Base-by-base conservation (phyloP, 2,888 invertebrate species). In the Alitta virens region DNA sequence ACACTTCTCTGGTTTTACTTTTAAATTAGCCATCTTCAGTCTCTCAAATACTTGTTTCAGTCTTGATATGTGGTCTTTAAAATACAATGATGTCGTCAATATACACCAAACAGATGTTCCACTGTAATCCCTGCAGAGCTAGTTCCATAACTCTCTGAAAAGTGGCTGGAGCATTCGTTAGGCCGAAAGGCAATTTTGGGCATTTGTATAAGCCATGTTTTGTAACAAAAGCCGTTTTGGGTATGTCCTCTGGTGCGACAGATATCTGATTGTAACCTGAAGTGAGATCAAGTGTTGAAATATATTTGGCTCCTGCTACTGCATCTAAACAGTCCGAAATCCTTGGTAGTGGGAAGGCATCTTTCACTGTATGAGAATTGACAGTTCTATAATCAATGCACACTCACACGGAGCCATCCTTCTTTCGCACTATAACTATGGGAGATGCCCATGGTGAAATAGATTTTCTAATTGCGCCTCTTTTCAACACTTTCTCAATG, bases 51-150 rank as follows among this genome's bases (percentile, higher is more conserved):
- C 69, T 43, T 60, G 25, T n/a, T 16, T 24, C 2, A 72, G 33
- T 2, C 60, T 27, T 0, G 18, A 25, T 21, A 46, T 23, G 49
- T 72, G 69, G 9, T 65, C 1, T 0, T 69, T 57, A 56, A 21
- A 52, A 51, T 9, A 72, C 61, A n/a, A 69, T 38, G 7, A 69
- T 42, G 27, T 72, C 69, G 54, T 69, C 69, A 9, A 67, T 23
- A 46, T 68, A 66, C 12, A 26, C 27, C n/a, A 49, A 33, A 33
- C 55, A 54, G 16, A n/a, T 16, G 16, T 2, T n/a, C 38, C 59
- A 46, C 24, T 58, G 33, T 7, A 58, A 38, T 9, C 49, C 59
- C 9, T 50, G 23, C 14, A 58, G 18, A 9, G 49, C 49, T n/a
- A 46, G 24, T 26, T 49, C 49, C 59, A 58, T 58, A 9, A 33